These are phyloP conservation scores for Volucella bombylans DNA, from an alignment of 2,888 invertebrate genomes.

Conservation along the genomic window DNA sequence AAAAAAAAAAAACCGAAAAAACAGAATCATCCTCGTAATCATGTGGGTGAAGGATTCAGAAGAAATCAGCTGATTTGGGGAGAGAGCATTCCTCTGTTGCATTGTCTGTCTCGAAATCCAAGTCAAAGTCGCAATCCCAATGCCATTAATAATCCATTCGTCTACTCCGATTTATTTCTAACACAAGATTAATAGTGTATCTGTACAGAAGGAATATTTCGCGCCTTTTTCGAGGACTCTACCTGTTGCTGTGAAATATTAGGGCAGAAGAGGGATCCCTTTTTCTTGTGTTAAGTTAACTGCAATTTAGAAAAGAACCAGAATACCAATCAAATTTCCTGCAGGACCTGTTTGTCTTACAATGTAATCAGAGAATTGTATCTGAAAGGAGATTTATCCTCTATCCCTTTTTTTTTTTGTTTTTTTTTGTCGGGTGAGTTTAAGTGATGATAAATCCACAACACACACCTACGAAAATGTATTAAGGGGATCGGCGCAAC, in stretches of 20 bases:
- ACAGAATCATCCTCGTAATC: constrained; percentile 45
- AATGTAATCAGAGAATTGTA: constrained; percentile 46
- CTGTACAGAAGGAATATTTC: constrained; percentile 47
- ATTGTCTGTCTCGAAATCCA: constrained; percentile 43
- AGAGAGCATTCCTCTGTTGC: constrained; percentile 16
- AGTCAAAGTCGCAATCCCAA: constrained; percentile 29
- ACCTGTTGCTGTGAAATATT: constrained; percentile 49
- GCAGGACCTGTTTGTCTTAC: constrained; percentile 31
- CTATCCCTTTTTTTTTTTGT: constrained; percentile 33
- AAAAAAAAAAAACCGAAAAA: not conserved
- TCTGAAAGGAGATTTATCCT: constrained; percentile 50
- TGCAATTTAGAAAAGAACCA: constrained; percentile 27
- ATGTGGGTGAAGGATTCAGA: constrained; percentile 47
- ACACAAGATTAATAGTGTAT: constrained; percentile 43
- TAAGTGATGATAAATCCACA: constrained; percentile 69
- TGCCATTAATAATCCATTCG: constrained; percentile 59
- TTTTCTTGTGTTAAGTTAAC: constrained; percentile 9
- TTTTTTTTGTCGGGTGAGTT: constrained; percentile 31
- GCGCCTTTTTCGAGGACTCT: constrained; percentile 66
- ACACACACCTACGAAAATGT: constrained; percentile 46
- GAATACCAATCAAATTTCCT: constrained; percentile 62
- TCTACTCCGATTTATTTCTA: constrained; percentile 41
- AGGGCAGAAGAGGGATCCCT: not conserved
- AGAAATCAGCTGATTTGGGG: constrained; percentile 69
- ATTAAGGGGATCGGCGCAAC: constrained; percentile 11